Evolutionary conservation across 2,113 vertebrate genomes (phyloP).

Genomic region (Pygoscelis antarcticus): DNA sequence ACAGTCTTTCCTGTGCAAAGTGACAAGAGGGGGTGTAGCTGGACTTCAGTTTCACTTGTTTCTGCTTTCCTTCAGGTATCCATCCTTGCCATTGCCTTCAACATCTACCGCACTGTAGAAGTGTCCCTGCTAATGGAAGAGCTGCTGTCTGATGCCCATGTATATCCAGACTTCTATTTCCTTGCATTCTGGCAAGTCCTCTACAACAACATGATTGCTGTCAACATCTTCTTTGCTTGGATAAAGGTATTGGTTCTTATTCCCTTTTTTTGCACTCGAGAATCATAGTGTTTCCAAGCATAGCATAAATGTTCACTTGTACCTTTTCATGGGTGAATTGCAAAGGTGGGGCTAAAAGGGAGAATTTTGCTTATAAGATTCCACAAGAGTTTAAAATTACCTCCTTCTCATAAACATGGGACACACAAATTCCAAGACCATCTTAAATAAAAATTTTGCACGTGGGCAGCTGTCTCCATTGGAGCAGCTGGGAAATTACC

Average conservation of each 20-base stretch:
- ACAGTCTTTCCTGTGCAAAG: neutral
- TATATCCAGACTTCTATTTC: slow-evolving; percentile 71
- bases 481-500: neutral
- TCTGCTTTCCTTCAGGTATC: slow-evolving; percentile 59
- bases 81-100: slow-evolving; percentile 63
- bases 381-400: neutral
- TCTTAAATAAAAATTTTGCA: neutral
- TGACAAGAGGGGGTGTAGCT: neutral
- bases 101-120: slow-evolving; percentile 27
- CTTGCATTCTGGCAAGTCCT: slow-evolving; percentile 65
- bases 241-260: slow-evolving; percentile 61
- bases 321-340: neutral
- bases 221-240: slow-evolving; percentile 73
- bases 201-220: slow-evolving; percentile 66
- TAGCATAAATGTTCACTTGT: neutral
- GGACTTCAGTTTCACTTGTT: neutral
- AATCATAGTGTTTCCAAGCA: neutral
- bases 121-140: slow-evolving; percentile 47
- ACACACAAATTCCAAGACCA: neutral
- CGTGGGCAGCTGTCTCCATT: neutral
- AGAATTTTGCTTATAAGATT: neutral
- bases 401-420: neutral
- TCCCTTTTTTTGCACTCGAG: neutral
- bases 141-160: slow-evolving; percentile 45
- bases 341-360: neutral